These are phyloP conservation scores for Heliconius ismenius DNA, from an alignment of 2,888 invertebrate species.

Conservation along the genomic window DNA sequence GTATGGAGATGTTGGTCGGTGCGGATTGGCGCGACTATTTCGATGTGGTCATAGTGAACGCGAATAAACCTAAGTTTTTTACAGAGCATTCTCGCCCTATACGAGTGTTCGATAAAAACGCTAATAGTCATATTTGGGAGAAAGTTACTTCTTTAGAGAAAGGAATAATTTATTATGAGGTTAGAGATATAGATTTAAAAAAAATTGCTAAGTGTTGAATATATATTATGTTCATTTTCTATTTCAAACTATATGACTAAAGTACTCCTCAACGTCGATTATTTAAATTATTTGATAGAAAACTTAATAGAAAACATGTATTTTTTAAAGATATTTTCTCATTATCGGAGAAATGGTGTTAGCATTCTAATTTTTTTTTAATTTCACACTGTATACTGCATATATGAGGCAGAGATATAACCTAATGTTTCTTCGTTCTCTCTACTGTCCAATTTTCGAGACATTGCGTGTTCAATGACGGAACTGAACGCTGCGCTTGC, in stretches of 20 bases:
- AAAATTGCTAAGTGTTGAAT: background rate
- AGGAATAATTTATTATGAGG: conserved; percentile 96
- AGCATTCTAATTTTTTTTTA: too few species aligned
- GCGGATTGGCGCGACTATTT: conserved; percentile 94
- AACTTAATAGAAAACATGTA: background rate
- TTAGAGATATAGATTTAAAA: conserved; percentile 57
- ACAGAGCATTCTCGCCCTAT: conserved; percentile 95
- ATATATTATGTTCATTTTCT: too few species aligned
- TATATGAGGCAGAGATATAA: too few species aligned
- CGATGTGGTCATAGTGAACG: conserved; percentile 96
- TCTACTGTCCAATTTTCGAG: too few species aligned
- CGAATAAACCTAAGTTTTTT: conserved; percentile 98
- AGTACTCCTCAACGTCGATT: background rate
- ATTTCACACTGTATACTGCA: too few species aligned
- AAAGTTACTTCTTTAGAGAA: conserved; percentile 92
- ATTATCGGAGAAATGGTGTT: background rate
- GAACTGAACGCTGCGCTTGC: too few species aligned
- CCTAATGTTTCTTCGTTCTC: too few species aligned
- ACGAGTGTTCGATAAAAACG: conserved; percentile 90
- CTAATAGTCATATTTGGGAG: conserved; percentile 94
- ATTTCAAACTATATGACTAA: too few species aligned
- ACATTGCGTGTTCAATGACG: too few species aligned
- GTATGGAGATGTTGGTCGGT: conserved; percentile 95
- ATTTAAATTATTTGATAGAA: background rate
- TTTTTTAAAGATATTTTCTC: background rate